Evolutionary conservation across 2,888 invertebrate species (phyloP).

Genomic region (Balanococcus diminutus): DNA sequence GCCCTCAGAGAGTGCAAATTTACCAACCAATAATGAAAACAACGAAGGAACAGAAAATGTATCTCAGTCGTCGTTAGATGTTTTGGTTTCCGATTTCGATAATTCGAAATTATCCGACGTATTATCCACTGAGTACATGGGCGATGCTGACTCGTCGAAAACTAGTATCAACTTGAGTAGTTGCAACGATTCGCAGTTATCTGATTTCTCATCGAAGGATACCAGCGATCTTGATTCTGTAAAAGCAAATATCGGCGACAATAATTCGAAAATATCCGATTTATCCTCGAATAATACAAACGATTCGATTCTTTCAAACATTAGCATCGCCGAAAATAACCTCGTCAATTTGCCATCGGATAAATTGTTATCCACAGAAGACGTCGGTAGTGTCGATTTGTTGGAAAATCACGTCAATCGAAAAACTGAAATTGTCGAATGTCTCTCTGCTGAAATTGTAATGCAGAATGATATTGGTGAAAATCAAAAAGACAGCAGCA

Average conservation of each 20-base stretch:
- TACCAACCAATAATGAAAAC: background rate
- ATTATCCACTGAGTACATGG: background rate
- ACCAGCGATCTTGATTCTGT: background rate
- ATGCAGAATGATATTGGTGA: background rate
- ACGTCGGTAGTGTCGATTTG: background rate
- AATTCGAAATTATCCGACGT: background rate
- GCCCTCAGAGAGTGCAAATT: background rate
- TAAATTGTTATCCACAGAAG: background rate
- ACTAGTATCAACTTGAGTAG: background rate
- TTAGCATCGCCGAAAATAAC: background rate
- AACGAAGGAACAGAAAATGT: background rate
- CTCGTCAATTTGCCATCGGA: background rate
- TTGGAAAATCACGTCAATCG: background rate
- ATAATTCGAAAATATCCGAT: background rate
- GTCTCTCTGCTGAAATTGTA: background rate
- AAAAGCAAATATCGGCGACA: background rate
- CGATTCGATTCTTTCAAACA: background rate
- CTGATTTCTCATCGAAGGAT: background rate
- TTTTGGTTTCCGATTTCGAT: background rate
- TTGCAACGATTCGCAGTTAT: background rate
- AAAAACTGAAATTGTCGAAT: background rate
- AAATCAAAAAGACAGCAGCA: background rate
- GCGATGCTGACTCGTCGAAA: background rate
- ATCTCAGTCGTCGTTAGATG: background rate
- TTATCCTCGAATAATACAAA: background rate